Evolutionary conservation across 2,113 vertebrate species (phyloP).

Genomic region (Tachuris rubrigastra): DNA sequence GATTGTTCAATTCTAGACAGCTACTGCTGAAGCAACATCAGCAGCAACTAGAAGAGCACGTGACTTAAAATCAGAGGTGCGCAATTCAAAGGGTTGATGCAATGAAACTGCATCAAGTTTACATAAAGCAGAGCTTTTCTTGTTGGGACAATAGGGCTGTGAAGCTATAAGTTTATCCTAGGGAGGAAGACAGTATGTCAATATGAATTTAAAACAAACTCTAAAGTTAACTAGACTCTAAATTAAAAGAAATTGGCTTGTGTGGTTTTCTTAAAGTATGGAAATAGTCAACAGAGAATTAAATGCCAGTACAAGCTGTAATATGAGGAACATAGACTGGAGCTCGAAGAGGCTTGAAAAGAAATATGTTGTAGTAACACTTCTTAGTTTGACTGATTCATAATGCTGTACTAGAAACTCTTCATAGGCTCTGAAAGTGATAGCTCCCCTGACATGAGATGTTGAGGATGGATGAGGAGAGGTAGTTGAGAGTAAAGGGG

Average conservation of each 20-base stretch:
- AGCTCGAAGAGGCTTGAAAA: neutral
- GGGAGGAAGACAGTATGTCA: neutral
- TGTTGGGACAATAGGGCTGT: neutral
- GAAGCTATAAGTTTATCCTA: neutral
- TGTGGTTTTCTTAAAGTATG: neutral
- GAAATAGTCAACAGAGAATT: neutral
- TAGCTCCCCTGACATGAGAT: neutral
- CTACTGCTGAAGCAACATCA: neutral
- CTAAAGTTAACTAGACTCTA: neutral
- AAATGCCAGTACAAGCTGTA: neutral
- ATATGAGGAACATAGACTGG: neutral
- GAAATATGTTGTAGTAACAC: neutral
- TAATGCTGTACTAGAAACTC: neutral
- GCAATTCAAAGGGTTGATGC: neutral
- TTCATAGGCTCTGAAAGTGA: neutral
- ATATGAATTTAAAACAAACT: neutral
- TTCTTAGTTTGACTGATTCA: neutral
- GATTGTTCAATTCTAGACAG: neutral
- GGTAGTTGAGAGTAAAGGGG: neutral
- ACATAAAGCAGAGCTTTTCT: neutral
- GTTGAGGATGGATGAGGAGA: neutral
- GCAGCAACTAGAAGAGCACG: neutral
- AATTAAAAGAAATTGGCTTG: neutral
- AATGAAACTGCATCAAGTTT: neutral
- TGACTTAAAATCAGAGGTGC: neutral